A percentile compares a stretch with the other conserved stretches of the same genome.
phyloP scores from a whole-genome alignment of 37 sponge, comb jelly and placozoan genomes.

The Halisarca cf. caerulea region DNA sequence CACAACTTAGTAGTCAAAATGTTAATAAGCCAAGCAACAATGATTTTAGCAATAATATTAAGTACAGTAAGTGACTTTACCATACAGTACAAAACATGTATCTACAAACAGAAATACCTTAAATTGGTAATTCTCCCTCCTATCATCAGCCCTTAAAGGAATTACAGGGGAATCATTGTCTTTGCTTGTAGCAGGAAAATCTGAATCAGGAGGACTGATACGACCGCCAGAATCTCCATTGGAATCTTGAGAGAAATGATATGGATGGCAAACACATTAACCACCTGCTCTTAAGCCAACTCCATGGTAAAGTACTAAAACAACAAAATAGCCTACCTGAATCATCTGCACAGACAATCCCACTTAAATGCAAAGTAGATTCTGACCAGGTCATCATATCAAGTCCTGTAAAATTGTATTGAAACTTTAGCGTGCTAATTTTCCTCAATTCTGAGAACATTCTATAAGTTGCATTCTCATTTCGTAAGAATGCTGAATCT shows the following conservation, averaged over 20 bases:
- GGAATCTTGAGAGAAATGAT: too few relatives aligned
- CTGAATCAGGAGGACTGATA: conserved; percentile 21
- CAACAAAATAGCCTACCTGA: too few relatives aligned
- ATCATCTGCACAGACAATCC: neutral
- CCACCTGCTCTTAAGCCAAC: too few relatives aligned
- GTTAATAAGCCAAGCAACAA: too few relatives aligned
- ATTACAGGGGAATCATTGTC: neutral
- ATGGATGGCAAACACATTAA: too few relatives aligned
- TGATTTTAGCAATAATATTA: too few relatives aligned
- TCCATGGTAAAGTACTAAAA: too few relatives aligned
- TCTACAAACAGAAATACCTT: too few relatives aligned
- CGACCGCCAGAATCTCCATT: conserved; percentile 1
- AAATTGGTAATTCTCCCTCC: neutral
- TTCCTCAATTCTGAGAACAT: neutral
- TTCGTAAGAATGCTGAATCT: neutral
- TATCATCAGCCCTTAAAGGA: neutral
- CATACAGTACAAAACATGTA: too few relatives aligned
- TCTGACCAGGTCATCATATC: conserved; percentile 13
- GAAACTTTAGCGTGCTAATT: neutral
- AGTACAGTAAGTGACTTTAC: too few relatives aligned
- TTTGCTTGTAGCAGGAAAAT: neutral
- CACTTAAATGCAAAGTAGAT: neutral
- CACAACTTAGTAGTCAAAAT: too few relatives aligned
- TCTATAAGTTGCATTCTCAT: neutral
- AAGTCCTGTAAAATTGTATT: neutral